A percentile compares a stretch with the other conserved stretches of the same genome.
Conservation (phyloP, 2,888 invertebrate genomes). For the Ormyrus pomaceus region DNA sequence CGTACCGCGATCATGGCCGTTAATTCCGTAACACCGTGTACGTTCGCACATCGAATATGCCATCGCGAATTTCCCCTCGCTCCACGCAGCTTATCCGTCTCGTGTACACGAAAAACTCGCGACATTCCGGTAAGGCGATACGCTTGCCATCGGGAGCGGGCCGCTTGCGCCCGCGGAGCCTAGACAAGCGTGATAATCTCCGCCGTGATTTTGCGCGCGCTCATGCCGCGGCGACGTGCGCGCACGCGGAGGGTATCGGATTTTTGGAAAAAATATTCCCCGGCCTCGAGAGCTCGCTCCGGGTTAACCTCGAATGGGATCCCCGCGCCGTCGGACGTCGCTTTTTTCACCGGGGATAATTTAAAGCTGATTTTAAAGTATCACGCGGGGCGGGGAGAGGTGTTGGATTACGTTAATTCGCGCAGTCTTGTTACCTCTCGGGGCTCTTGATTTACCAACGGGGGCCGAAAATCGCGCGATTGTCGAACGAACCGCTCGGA, state of each 20-base stretch:
- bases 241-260: slow-evolving; percentile 32
- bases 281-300: slow-evolving; percentile 1
- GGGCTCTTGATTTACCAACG: too few species aligned
- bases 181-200: slow-evolving; percentile 55
- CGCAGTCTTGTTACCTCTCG: too few species aligned
- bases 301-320: slow-evolving; percentile 18
- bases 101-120: slow-evolving; percentile 12
- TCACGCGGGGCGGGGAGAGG: too few species aligned
- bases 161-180: slow-evolving; percentile 9
- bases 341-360: neutral
- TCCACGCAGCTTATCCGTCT: neutral
- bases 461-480: too few species aligned
- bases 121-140: slow-evolving; percentile 42
- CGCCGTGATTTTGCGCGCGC: neutral
- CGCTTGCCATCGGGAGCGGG: slow-evolving; percentile 28
- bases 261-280: slow-evolving; percentile 48
- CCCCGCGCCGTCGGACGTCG: neutral
- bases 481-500: too few species aligned
- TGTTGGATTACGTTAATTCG: too few species aligned
- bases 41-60: neutral
- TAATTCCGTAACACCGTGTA: slow-evolving; percentile 10
- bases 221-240: neutral
- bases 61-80: slow-evolving; percentile 6
- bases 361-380: neutral
- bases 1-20: neutral